Evolutionary conservation across 2,888 invertebrate species (phyloP).

Genomic region (Tricholauxania praeusta): DNA sequence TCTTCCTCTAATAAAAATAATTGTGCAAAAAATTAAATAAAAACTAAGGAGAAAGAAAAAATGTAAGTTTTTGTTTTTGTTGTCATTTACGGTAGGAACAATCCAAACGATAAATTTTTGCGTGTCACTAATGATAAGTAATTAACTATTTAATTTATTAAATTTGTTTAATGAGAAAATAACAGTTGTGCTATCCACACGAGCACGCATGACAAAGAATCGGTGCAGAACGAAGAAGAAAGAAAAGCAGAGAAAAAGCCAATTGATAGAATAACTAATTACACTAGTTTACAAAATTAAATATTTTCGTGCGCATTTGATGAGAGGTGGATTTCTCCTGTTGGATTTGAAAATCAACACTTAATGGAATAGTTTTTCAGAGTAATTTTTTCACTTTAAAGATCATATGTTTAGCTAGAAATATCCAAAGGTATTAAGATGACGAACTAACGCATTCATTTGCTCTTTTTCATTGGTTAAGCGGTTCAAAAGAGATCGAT

Average conservation of each 20-base stretch:
- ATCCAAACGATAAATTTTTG: not conserved
- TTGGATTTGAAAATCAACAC: not conserved
- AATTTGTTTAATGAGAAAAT: conserved; percentile 19
- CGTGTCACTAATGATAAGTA: conserved; percentile 14
- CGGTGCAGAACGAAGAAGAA: not conserved
- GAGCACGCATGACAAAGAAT: not conserved
- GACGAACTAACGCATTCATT: no score
- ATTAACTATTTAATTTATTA: conserved; percentile 7
- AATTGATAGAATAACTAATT: not conserved
- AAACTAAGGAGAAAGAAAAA: not conserved
- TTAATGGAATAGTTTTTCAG: not conserved
- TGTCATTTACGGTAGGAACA: no score
- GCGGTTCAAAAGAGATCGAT: no score
- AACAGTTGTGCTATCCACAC: conserved; percentile 12
- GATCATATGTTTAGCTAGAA: no score
- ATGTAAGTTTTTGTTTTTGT: no score
- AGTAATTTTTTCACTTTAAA: no score
- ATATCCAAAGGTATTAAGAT: no score
- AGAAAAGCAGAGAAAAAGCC: not conserved
- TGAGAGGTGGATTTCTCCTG: no score
- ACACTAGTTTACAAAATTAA: not conserved
- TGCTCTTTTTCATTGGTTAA: no score
- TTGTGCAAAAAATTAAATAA: not conserved
- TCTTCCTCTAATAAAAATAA: no score
- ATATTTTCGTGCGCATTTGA: no score